Evolutionary conservation across 2,888 invertebrate species (phyloP).

Genomic region (Dusona sp.): DNA sequence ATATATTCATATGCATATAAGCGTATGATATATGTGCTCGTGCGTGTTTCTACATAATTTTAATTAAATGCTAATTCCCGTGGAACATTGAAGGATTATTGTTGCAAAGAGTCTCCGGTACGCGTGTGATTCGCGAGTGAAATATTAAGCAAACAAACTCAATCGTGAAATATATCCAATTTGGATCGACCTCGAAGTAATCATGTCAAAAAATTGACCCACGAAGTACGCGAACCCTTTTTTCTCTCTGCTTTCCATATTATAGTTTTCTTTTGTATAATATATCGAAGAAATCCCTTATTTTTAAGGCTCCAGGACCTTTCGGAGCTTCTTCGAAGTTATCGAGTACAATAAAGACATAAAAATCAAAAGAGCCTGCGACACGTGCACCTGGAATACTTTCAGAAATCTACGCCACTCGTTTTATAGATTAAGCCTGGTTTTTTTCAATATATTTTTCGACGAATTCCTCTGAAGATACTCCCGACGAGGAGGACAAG

Average conservation of each 20-base stretch:
- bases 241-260: neutral
- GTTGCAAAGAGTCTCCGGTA: neutral
- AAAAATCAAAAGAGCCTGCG: neutral
- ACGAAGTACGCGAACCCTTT: neutral
- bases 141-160: neutral
- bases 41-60: neutral
- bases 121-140: constrained; percentile 44
- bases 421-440: constrained; percentile 1
- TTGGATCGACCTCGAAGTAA: neutral
- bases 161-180: neutral
- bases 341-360: neutral
- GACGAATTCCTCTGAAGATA: constrained; percentile 37
- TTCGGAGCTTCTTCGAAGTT: constrained; percentile 42
- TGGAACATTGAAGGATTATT: constrained; percentile 13
- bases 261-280: neutral
- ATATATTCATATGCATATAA: constrained; percentile 2
- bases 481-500: constrained; percentile 60
- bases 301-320: constrained; percentile 38
- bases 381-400: constrained; percentile 58
- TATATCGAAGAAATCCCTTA: constrained; percentile 17
- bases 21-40: neutral
- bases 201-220: constrained; percentile 4
- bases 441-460: neutral
- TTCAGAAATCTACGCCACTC: neutral
- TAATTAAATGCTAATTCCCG: neutral